These are phyloP conservation scores for Bolinopsis microptera DNA, from an alignment of 37 sponge, comb jelly and placozoan species.

Conservation along the genomic window DNA sequence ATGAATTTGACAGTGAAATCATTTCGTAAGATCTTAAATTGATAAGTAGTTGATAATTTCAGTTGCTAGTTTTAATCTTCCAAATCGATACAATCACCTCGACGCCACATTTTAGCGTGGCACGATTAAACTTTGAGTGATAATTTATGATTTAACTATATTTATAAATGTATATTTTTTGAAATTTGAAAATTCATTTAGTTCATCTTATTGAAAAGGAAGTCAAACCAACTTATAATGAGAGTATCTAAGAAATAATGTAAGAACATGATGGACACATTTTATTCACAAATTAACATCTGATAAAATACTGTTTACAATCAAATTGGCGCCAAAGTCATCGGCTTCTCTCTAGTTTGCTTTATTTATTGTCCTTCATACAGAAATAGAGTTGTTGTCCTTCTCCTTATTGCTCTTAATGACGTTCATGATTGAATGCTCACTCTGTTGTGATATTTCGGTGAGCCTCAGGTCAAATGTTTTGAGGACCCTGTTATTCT, in stretches of 20 bases:
- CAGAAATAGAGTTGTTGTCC: neutral
- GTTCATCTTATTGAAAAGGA: neutral
- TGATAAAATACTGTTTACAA: neutral
- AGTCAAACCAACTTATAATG: neutral
- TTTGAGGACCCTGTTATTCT: conserved; percentile 79
- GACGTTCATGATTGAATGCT: conserved; percentile 87
- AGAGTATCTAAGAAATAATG: neutral
- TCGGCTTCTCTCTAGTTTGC: too few species aligned
- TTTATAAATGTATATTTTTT: neutral
- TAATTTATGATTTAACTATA: neutral
- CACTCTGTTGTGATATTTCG: conserved; percentile 86
- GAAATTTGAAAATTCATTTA: neutral
- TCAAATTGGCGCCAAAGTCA: neutral
- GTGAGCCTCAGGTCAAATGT: conserved; percentile 87
- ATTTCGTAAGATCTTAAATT: neutral
- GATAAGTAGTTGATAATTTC: neutral
- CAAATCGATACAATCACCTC: neutral
- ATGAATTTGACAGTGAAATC: neutral
- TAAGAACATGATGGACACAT: neutral
- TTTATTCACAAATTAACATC: neutral
- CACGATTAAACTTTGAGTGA: neutral
- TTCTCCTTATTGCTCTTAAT: conserved; percentile 75
- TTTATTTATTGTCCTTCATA: too few species aligned
- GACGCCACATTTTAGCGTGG: neutral
- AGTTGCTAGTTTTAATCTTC: neutral